Percentiles rank a stretch among this genome's conserved stretches.
Evolutionary conservation across 2,888 invertebrate genomes (phyloP).

Genomic region (Fissipunctia ypsillon): DNA sequence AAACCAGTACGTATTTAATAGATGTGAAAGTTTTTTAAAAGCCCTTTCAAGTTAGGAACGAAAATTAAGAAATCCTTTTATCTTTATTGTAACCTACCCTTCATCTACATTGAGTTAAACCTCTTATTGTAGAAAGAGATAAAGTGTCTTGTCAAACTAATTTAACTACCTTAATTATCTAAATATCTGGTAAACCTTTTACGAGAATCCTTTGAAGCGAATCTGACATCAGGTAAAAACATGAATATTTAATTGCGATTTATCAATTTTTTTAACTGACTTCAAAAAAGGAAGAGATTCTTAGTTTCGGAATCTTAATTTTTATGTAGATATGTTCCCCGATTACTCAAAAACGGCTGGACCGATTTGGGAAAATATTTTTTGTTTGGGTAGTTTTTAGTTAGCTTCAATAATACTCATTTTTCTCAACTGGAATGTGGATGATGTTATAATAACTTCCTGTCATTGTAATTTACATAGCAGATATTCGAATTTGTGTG

Average conservation of each 20-base stretch:
- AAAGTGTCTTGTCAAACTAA: constrained; percentile 1
- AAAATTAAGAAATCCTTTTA: constrained; percentile 15
- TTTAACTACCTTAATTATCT: constrained; percentile 15
- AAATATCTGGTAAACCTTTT: not conserved
- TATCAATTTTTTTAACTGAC: too few species aligned
- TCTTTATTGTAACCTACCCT: not conserved
- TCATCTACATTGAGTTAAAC: constrained; percentile 14
- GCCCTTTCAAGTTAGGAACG: not conserved
- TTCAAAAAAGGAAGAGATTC: too few species aligned
- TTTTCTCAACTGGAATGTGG: too few species aligned
- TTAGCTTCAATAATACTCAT: too few species aligned
- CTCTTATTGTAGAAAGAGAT: not conserved
- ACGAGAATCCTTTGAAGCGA: not conserved
- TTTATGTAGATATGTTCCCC: too few species aligned
- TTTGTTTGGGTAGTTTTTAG: too few species aligned
- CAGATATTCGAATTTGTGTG: too few species aligned
- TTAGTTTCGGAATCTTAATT: too few species aligned
- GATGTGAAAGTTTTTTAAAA: constrained; percentile 7
- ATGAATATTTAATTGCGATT: not conserved
- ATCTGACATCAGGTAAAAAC: constrained; percentile 1
- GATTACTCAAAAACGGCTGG: too few species aligned
- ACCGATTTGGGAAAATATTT: too few species aligned
- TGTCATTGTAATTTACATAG: too few species aligned
- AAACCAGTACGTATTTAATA: constrained; percentile 6
- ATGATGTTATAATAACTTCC: too few species aligned